Evolutionary conservation across 2,888 invertebrate species (phyloP).

Genomic region (Diaperis boleti): DNA sequence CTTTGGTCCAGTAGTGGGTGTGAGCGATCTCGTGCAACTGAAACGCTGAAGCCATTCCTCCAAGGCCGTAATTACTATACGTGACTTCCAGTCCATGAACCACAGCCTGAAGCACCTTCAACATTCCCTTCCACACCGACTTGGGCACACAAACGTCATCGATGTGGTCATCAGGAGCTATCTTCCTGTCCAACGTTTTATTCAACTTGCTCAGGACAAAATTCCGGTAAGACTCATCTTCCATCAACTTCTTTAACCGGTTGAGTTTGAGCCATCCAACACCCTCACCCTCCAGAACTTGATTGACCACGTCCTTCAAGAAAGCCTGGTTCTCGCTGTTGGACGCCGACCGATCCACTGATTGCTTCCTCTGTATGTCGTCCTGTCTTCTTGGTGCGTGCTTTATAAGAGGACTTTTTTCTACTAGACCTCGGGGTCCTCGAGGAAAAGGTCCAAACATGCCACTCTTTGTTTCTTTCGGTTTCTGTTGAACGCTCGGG

Average conservation of each 20-base stretch:
- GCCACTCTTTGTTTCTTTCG: conserved; percentile 67
- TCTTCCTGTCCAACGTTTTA: conserved; percentile 90
- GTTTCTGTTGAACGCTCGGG: conserved; percentile 56
- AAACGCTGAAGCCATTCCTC: conserved; percentile 97
- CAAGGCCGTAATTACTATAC: conserved; percentile 92
- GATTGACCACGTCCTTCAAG: conserved; percentile 88
- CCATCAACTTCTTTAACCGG: conserved; percentile 94
- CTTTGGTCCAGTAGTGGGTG: conserved; percentile 97
- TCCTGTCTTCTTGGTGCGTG: conserved; percentile 80
- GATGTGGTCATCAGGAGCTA: conserved; percentile 95
- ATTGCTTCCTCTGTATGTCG: conserved; percentile 76
- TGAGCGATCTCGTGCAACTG: conserved; percentile 98
- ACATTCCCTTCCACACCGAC: conserved; percentile 96
- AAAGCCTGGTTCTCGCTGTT: conserved; percentile 94
- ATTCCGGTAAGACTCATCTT: conserved; percentile 98
- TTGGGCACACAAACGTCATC: conserved; percentile 96
- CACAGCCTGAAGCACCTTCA: conserved; percentile 91
- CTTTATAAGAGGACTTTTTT: conserved; percentile 89
- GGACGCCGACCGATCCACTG: conserved; percentile 78
- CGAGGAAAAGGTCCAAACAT: conserved; percentile 82
- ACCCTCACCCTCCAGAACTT: conserved; percentile 91
- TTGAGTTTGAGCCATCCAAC: conserved; percentile 97
- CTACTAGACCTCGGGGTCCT: conserved; percentile 86
- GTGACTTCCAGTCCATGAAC: conserved; percentile 92
- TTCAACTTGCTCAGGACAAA: conserved; percentile 96